These are phyloP conservation scores for Lissonota sp. DNA, from an alignment of 2,888 invertebrate species.

Conservation along the genomic window DNA sequence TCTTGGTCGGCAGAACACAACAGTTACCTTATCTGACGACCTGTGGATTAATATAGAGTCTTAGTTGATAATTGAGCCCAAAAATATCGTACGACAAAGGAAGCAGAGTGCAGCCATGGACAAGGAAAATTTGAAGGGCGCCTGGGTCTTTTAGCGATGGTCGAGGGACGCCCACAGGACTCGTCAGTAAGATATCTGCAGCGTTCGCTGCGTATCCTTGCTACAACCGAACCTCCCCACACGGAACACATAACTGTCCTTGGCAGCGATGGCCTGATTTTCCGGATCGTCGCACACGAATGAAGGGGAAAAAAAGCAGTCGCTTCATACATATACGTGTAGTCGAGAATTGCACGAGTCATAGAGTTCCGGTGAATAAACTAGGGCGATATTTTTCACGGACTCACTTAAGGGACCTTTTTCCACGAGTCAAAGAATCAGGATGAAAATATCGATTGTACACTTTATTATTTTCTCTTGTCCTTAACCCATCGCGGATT, in stretches of 20 bases:
- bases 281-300: slow-evolving; percentile 68
- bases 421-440: too few species aligned
- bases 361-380: slow-evolving; percentile 4
- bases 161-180: slow-evolving; percentile 41
- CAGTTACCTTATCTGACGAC: too few species aligned
- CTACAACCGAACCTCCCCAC: background rate
- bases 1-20: too few species aligned
- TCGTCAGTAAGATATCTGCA: slow-evolving; percentile 52
- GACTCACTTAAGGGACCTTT: background rate
- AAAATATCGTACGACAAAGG: too few species aligned
- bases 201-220: background rate
- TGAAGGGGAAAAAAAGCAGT: slow-evolving; percentile 53
- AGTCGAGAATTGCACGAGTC: slow-evolving; percentile 6
- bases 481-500: too few species aligned
- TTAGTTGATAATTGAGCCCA: too few species aligned
- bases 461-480: too few species aligned
- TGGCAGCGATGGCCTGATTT: slow-evolving; percentile 74
- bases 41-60: too few species aligned
- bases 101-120: too few species aligned
- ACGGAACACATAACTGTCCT: slow-evolving; percentile 71
- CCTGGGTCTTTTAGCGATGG: slow-evolving; percentile 13
- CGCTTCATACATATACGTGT: background rate
- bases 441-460: too few species aligned
- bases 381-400: background rate
- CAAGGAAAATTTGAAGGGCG: background rate